These are phyloP conservation scores for Cariama cristata DNA, from an alignment of 2,113 vertebrate genomes.

Conservation along the genomic window DNA sequence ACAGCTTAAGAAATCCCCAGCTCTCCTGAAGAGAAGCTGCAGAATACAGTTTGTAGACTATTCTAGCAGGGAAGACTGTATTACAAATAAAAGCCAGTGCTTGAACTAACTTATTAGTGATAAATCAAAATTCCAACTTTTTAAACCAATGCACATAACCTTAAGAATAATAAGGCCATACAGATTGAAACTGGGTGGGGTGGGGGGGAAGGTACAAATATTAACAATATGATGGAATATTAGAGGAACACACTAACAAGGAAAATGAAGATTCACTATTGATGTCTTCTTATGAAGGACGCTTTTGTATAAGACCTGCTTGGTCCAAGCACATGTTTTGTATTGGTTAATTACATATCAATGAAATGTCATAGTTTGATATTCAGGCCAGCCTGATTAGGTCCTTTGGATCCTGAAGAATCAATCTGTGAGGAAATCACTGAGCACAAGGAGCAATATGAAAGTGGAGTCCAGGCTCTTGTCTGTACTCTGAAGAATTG, in stretches of 20 bases:
- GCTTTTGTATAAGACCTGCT: background rate
- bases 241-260: background rate
- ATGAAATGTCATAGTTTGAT: background rate
- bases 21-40: background rate
- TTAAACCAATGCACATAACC: background rate
- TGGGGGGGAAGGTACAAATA: background rate
- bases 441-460: rapidly evolving
- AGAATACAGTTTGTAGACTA: background rate
- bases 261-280: background rate
- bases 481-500: background rate
- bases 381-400: background rate
- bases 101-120: background rate
- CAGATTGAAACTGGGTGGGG: background rate
- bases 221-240: background rate
- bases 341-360: background rate
- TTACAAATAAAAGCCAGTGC: background rate
- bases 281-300: background rate
- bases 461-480: background rate
- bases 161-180: background rate
- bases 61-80: background rate
- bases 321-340: background rate
- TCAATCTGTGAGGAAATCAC: background rate
- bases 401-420: background rate
- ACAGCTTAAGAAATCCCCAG: background rate
- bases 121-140: background rate